Percentiles rank a stretch among this genome's conserved stretches.
phyloP scores from a whole-genome alignment of 2,113 vertebrate species.

The Neomonachus schauinslandi region DNA sequence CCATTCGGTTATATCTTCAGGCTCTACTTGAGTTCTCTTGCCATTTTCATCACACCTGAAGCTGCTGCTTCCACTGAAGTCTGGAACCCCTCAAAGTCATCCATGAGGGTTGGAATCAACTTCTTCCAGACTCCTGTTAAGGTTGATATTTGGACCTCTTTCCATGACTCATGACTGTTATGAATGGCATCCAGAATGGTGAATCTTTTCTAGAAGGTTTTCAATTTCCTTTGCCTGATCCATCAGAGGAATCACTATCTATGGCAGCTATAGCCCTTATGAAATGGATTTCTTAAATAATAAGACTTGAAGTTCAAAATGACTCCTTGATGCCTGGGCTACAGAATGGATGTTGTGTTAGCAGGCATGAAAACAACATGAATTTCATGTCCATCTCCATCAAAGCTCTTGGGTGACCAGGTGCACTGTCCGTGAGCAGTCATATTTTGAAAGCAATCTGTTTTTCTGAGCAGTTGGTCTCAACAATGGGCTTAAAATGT shows the following conservation, averaged over 20 bases:
- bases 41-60: background rate
- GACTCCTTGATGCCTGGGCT: background rate
- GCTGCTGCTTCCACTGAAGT: background rate
- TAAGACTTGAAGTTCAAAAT: background rate
- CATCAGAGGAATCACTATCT: background rate
- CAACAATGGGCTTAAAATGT: background rate
- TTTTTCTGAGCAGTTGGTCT: background rate
- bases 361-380: background rate
- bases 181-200: background rate
- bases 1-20: background rate
- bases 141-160: background rate
- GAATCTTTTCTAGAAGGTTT: background rate
- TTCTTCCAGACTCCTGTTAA: background rate
- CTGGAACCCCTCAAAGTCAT: background rate
- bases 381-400: background rate
- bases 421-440: background rate
- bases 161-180: background rate
- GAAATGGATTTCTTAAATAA: background rate
- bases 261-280: background rate
- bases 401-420: background rate
- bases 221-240: background rate
- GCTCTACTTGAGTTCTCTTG: background rate
- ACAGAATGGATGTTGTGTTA: background rate
- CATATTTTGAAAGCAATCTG: background rate
- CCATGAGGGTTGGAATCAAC: background rate